phyloP scores from a whole-genome alignment of 1,140 invertebrate genomes.

The Streblospio benedicti region DNA sequence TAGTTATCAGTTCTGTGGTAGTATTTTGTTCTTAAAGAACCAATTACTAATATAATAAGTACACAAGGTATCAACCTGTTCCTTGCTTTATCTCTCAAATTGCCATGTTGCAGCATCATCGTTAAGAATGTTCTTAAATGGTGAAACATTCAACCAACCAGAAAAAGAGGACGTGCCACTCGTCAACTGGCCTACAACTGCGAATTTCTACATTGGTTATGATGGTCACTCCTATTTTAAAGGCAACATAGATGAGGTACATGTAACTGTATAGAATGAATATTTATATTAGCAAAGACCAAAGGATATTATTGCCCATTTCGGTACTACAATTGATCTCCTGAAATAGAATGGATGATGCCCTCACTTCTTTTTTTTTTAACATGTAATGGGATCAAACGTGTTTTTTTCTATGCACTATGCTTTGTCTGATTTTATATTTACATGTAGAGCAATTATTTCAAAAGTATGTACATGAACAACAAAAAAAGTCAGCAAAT shows the following conservation, averaged over 20 bases:
- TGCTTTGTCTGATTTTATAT: no score
- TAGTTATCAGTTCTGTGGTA: not conserved
- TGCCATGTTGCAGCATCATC: not conserved
- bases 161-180: not conserved
- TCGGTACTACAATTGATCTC: no score
- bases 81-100: not conserved
- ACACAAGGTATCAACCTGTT: not conserved
- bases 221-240: conserved; percentile 3
- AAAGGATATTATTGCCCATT: no score
- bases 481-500: no score
- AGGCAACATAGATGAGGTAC: conserved; percentile 7
- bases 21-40: not conserved
- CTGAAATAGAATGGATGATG: no score
- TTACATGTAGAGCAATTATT: no score
- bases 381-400: no score
- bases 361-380: no score
- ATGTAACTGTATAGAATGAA: no score
- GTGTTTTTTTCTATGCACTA: no score
- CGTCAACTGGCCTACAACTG: not conserved
- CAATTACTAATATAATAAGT: not conserved
- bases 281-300: no score
- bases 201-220: not conserved
- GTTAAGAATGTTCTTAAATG: not conserved
- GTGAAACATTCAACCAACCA: not conserved
- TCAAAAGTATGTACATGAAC: no score